A percentile compares a stretch with the other conserved stretches of the same genome.
Conservation (phyloP, 2,797 vertebrate species). For the Enteromius thamalakanensis region DNA sequence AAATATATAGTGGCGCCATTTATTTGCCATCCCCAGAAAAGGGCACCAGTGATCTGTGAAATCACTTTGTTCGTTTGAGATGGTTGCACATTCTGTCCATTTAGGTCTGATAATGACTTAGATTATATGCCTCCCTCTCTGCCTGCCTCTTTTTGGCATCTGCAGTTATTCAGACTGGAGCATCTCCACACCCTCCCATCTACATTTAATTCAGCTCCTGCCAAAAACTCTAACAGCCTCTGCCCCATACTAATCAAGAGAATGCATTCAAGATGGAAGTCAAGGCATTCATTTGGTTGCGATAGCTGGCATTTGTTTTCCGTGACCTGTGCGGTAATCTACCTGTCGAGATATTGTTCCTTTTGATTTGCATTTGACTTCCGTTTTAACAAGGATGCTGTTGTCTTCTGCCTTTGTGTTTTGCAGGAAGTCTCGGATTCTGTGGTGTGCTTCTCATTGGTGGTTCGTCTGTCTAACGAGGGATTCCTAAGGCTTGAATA, state of each 20-base stretch:
- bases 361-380: slow-evolving; percentile 75
- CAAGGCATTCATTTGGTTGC: slow-evolving; percentile 76
- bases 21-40: slow-evolving; percentile 83
- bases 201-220: slow-evolving; percentile 77
- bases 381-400: slow-evolving; percentile 74
- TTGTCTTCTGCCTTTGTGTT: slow-evolving; percentile 69
- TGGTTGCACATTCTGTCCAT: slow-evolving; percentile 83
- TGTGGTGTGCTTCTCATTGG: slow-evolving; percentile 67
- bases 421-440: slow-evolving; percentile 67
- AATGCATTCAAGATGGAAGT: slow-evolving; percentile 78
- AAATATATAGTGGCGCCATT: slow-evolving; percentile 77
- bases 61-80: slow-evolving; percentile 86
- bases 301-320: slow-evolving; percentile 80
- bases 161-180: slow-evolving; percentile 74
- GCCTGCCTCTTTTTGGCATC: slow-evolving; percentile 72
- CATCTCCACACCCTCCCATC: slow-evolving; percentile 73
- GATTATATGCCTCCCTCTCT: slow-evolving; percentile 77
- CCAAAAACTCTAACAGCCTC: slow-evolving; percentile 74
- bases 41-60: slow-evolving; percentile 84
- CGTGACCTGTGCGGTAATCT: slow-evolving; percentile 87
- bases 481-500: slow-evolving; percentile 63
- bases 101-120: slow-evolving; percentile 83
- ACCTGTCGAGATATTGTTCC: slow-evolving; percentile 80
- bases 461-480: slow-evolving; percentile 68
- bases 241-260: slow-evolving; percentile 74